phyloP scores from a whole-genome alignment of 1,140 invertebrate species.

The Helicoverpa zea region DNA sequence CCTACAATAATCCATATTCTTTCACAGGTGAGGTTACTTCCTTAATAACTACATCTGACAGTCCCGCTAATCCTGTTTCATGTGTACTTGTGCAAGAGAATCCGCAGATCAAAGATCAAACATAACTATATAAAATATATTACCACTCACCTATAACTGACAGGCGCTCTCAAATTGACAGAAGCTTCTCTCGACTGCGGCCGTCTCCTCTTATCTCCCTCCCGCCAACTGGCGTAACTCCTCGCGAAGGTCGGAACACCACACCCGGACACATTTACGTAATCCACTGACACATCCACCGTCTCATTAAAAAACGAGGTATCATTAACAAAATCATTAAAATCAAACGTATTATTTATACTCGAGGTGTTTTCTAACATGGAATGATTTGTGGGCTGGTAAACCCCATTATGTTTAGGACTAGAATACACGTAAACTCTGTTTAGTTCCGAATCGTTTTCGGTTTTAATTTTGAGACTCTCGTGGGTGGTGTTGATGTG shows the following conservation, averaged over 20 bases:
- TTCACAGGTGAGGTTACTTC: too few relatives aligned
- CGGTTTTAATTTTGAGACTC: slow-evolving; percentile 66
- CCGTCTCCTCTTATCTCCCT: slow-evolving; percentile 70
- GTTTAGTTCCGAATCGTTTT: slow-evolving; percentile 78
- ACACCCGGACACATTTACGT: slow-evolving; percentile 68
- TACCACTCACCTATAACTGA: slow-evolving; percentile 82
- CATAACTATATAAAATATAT: too few relatives aligned
- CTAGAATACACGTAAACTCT: slow-evolving; percentile 77
- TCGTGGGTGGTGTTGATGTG: slow-evolving; percentile 62
- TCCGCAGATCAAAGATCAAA: too few relatives aligned
- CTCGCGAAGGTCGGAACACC: slow-evolving; percentile 65
- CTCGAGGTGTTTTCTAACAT: slow-evolving; percentile 64
- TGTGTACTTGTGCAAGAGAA: too few relatives aligned
- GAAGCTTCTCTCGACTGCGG: slow-evolving; percentile 64
- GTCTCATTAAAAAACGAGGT: slow-evolving; percentile 60
- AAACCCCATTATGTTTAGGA: slow-evolving; percentile 81
- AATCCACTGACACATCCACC: slow-evolving; percentile 66
- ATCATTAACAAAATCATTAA: slow-evolving; percentile 56
- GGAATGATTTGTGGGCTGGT: slow-evolving; percentile 74
- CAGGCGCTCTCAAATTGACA: slow-evolving; percentile 78
- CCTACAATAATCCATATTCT: too few relatives aligned
- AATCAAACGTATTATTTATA: slow-evolving; percentile 60
- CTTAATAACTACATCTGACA: too few relatives aligned
- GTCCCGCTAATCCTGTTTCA: not conserved
- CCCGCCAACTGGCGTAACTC: slow-evolving; percentile 78